A percentile compares a stretch with the other conserved stretches of the same genome.
phyloP scores from a whole-genome alignment of 2,113 vertebrate genomes.

The Typhlomys cinereus region DNA sequence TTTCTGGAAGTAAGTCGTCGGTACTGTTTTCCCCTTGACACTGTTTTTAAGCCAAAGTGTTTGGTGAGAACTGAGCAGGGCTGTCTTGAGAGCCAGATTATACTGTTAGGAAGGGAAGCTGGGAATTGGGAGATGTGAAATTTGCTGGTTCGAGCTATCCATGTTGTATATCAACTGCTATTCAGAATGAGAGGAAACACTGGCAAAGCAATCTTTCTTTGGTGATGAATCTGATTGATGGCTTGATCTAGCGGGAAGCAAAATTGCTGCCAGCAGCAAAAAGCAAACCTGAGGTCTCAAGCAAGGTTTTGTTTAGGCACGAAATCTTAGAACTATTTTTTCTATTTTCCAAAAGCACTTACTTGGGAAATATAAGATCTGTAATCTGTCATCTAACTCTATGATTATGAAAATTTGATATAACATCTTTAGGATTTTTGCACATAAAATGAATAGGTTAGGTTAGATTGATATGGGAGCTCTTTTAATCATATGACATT shows the following conservation, averaged over 20 bases:
- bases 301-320: conserved; percentile 20
- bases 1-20: background rate
- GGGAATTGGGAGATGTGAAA: conserved; percentile 38
- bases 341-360: background rate
- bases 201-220: conserved; percentile 58
- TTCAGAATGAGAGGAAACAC: conserved; percentile 34
- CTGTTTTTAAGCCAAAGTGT: conserved; percentile 17
- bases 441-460: conserved; percentile 16
- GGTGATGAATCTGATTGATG: conserved; percentile 53
- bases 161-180: conserved; percentile 39
- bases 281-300: background rate
- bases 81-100: background rate
- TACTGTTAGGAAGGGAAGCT: conserved; percentile 17
- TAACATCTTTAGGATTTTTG: background rate
- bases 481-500: background rate
- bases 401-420: background rate
- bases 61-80: conserved; percentile 39
- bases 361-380: background rate
- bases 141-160: conserved; percentile 51
- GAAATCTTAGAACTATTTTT: conserved; percentile 5
- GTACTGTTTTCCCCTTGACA: background rate
- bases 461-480: conserved; percentile 2
- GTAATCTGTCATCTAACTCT: background rate
- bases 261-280: conserved; percentile 43
- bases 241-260: conserved; percentile 37